Conservation (phyloP, 2,888 invertebrate genomes). For the Empis stercorea region DNA sequence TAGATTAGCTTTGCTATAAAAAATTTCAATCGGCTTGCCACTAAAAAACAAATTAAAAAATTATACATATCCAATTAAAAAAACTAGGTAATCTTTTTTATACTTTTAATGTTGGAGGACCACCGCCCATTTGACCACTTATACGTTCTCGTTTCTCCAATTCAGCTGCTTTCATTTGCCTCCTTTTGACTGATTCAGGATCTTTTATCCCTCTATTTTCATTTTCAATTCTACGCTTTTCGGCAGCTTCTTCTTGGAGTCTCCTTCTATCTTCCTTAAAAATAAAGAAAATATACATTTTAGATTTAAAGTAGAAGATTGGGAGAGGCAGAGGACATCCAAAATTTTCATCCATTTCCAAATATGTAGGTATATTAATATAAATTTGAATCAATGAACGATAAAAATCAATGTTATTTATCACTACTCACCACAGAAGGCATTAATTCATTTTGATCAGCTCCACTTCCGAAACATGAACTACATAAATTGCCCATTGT, state of each 20-base stretch:
- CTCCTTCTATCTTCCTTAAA: conserved; percentile 49
- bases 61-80: no score
- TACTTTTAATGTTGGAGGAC: conserved; percentile 20
- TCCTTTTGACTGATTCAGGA: conserved; percentile 43
- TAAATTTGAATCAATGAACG: no score
- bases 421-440: not conserved
- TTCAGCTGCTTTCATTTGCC: conserved; percentile 45
- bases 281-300: no score
- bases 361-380: no score
- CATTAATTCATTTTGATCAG: conserved; percentile 18
- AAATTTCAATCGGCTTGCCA: conserved; percentile 25
- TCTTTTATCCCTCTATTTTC: conserved; percentile 52
- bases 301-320: no score
- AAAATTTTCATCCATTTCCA: no score
- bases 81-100: not conserved
- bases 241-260: conserved; percentile 55
- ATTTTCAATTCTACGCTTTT: conserved; percentile 45
- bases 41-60: conserved; percentile 15
- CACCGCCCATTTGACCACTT: conserved; percentile 23
- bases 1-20: conserved; percentile 6
- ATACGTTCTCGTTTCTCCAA: conserved; percentile 44
- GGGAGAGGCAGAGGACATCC: no score
- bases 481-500: conserved; percentile 20
- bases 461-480: conserved; percentile 25
- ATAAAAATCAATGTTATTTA: no score